Conservation (phyloP, 2,888 invertebrate species). For the Spatulosminthurus flaviceps region DNA sequence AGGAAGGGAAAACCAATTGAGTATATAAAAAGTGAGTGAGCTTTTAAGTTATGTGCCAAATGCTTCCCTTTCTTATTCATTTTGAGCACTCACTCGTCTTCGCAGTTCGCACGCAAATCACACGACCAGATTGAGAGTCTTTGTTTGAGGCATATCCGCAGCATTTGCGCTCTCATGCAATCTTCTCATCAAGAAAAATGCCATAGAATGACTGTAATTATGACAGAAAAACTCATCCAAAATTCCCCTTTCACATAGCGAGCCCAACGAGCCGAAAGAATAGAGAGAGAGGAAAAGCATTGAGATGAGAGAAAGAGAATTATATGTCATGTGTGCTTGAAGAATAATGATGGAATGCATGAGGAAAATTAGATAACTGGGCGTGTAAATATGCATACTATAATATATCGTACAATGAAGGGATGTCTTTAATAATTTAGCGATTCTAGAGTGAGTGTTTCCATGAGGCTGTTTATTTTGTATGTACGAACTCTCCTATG, state of each 20-base stretch:
- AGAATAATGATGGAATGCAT: background rate
- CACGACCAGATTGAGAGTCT: no score
- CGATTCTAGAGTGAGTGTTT: no score
- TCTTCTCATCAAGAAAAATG: background rate
- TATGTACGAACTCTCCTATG: no score
- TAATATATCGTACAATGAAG: no score
- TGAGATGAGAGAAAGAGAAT: background rate
- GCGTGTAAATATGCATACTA: background rate
- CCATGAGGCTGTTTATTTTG: no score
- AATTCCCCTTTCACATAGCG: background rate
- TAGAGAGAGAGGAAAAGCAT: background rate
- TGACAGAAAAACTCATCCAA: constrained; percentile 8
- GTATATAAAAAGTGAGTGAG: no score
- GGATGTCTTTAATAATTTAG: no score
- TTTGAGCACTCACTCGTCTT: no score
- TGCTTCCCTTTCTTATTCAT: no score
- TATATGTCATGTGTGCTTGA: background rate
- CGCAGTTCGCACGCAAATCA: no score
- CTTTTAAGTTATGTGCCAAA: no score
- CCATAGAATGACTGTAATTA: background rate
- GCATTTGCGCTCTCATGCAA: background rate
- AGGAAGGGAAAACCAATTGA: no score
- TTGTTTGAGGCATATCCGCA: background rate
- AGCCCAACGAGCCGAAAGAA: background rate
- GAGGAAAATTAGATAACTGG: background rate